Conservation (phyloP, 2,113 vertebrate genomes). For the Lepus americanus region DNA sequence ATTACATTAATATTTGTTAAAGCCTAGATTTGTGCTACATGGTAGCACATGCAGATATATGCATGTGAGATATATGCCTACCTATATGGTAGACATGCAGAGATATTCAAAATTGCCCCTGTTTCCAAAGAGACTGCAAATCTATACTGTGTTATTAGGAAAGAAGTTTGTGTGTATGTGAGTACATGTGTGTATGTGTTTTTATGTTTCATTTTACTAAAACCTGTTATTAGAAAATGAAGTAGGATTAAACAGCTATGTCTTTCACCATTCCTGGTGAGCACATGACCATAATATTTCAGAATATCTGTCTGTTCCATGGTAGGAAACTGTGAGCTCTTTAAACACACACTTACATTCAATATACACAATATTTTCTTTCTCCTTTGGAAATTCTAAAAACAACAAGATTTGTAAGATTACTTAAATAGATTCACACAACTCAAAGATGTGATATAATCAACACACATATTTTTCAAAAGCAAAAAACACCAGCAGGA, state of each 20-base stretch:
- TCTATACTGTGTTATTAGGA: neutral
- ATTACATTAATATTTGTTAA: slow-evolving; percentile 14
- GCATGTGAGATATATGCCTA: too few relatives aligned
- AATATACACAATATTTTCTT: neutral
- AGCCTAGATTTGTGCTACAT: neutral
- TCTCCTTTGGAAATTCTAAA: slow-evolving; percentile 10
- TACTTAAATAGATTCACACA: neutral
- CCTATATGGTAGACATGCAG: neutral
- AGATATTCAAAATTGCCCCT: neutral
- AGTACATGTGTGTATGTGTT: rapidly evolving
- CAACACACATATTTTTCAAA: neutral
- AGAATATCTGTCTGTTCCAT: neutral
- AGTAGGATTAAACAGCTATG: neutral
- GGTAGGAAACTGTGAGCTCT: neutral
- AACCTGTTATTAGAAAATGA: neutral
- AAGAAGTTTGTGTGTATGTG: neutral
- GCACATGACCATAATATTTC: neutral
- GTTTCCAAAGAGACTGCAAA: neutral
- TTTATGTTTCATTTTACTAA: neutral
- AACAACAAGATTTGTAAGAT: neutral
- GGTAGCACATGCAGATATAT: neutral
- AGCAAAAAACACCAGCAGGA: neutral
- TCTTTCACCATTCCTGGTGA: neutral
- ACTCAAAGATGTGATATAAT: neutral
- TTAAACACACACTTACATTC: neutral